Conservation (phyloP, 2,113 vertebrate genomes). For the Hydrochoerus hydrochaeris region DNA sequence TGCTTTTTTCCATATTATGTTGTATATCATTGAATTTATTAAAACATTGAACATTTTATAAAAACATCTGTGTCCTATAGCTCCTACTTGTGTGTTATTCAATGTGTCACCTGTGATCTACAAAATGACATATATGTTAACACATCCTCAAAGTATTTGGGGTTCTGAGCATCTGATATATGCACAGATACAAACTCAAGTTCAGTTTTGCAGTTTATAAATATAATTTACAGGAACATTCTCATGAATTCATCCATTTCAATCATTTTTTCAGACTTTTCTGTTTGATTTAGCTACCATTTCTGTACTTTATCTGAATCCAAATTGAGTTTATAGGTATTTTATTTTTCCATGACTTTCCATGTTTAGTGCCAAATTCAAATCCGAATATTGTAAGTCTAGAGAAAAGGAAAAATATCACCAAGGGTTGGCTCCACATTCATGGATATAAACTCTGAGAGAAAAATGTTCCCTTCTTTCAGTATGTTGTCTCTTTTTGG, state of each 20-base stretch:
- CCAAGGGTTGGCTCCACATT: neutral
- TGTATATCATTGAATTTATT: neutral
- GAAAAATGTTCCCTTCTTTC: neutral
- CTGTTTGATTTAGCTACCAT: neutral
- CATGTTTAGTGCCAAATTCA: neutral
- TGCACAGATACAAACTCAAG: neutral
- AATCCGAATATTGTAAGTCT: neutral
- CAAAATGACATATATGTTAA: neutral
- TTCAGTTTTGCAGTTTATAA: neutral
- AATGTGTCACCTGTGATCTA: neutral
- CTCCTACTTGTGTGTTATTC: neutral
- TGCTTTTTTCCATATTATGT: neutral
- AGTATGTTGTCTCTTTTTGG: neutral
- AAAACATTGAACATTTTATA: neutral
- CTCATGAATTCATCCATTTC: neutral
- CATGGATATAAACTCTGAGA: neutral
- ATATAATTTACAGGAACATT: neutral
- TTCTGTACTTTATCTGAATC: neutral
- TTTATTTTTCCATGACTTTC: neutral
- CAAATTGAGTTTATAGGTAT: neutral
- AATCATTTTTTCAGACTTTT: neutral
- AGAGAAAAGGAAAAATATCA: neutral
- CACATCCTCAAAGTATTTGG: neutral
- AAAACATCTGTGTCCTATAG: neutral
- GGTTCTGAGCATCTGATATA: neutral